Evolutionary conservation across 2,113 vertebrate species (phyloP), one percentile per base, ranked within the genome.

Genomic region (Arenaria interpres): DNA sequence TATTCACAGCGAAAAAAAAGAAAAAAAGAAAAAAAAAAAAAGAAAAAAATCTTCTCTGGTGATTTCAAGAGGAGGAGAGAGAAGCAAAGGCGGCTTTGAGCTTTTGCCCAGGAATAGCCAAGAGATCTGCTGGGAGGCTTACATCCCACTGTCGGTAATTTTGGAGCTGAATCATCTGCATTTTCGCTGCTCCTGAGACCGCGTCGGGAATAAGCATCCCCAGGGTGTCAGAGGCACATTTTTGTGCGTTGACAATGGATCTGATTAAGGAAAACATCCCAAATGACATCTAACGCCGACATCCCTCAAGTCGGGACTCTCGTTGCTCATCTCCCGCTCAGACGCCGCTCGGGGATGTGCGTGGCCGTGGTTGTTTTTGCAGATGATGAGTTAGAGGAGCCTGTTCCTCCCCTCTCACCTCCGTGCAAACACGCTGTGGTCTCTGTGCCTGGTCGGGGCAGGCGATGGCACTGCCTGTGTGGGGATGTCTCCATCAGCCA

Each of bases 131-230:
- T 86, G 14, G 72, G 51, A 96, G 87, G 51, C 77, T 96, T 48
- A 19, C 93, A 83, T 83, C 95, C 94, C 90, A 92, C 91, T 75
- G 91, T 19, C 0, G 88, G 73, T 94, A 96, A 96, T 91, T 90
- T 96, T 85, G 93, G 96, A 96, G 92, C 78, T 94, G 90, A 94
- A 93, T 96, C 90, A 93, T 95, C 93, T 88, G 95, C 67, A 46
- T 83, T 91, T 96, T 60, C 75, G 67, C 85, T 85, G 91, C 74
- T 96, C 81, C 62, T 10, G n/a, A 91, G 88, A 10, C 79, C 66
- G 85, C 28, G 9, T 83, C 46, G 66, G 92, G 93, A 86, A 67
- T 45, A 59, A 60, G 69, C 56, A 16, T 92, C 90, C 88, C 82
- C 68, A 33, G 82, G 72, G 71, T 76, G 63, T 83, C 78, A 80